These are phyloP conservation scores for Passer montanus DNA, from an alignment of 2,113 vertebrate genomes.

Conservation along the genomic window DNA sequence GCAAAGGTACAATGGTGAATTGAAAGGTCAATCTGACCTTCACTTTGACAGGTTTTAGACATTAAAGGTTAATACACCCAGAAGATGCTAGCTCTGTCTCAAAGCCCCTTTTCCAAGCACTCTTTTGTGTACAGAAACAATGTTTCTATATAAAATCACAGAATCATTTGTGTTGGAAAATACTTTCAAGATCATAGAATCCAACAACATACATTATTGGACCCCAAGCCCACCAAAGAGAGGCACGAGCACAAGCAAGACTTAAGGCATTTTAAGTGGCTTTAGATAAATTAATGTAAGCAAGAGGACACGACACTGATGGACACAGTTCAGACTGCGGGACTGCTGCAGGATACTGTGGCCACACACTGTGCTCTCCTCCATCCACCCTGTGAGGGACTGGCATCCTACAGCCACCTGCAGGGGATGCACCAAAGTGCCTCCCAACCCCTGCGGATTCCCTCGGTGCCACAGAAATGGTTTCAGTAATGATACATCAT, in stretches of 20 bases:
- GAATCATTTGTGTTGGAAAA: not conserved
- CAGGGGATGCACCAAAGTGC: not conserved
- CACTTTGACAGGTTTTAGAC: constrained; percentile 6
- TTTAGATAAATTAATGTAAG: not conserved
- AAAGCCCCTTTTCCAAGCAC: not conserved
- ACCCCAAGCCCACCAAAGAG: not conserved
- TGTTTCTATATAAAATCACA: not conserved
- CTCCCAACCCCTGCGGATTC: not conserved
- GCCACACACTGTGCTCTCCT: not conserved
- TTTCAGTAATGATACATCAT: not conserved
- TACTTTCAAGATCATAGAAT: fast-evolving
- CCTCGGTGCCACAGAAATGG: not conserved
- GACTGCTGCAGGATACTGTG: fast-evolving
- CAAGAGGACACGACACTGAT: not conserved
- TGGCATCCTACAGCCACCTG: not conserved
- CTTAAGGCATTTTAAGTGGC: not conserved
- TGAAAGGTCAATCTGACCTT: constrained; percentile 25
- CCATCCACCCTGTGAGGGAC: fast-evolving
- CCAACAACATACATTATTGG: not conserved
- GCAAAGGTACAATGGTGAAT: not conserved
- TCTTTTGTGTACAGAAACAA: not conserved
- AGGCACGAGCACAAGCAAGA: not conserved
- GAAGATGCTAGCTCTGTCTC: not conserved
- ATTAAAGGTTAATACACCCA: not conserved
- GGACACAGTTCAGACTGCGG: not conserved